phyloP scores from a whole-genome alignment of 2,888 invertebrate genomes.

The Girardia tigrina region DNA sequence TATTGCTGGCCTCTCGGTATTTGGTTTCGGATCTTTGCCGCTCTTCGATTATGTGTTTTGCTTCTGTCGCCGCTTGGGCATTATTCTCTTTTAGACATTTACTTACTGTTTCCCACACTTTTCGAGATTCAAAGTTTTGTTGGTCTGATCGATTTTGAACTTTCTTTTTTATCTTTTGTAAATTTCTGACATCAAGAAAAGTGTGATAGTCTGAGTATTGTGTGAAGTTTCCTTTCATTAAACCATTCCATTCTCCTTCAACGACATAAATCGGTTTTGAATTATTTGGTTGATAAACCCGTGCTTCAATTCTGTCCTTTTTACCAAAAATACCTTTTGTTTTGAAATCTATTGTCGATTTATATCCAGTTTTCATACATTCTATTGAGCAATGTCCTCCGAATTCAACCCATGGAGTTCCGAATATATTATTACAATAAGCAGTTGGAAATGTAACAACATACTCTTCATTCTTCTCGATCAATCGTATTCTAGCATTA shows the following conservation, averaged over 20 bases:
- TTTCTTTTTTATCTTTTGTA: background rate
- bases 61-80: background rate
- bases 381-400: background rate
- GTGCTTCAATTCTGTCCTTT: conserved; percentile 1
- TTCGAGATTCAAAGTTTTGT: background rate
- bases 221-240: background rate
- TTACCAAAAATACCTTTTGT: background rate
- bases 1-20: background rate
- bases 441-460: conserved; percentile 90
- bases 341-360: background rate
- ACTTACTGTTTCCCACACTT: background rate
- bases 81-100: background rate
- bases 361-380: background rate
- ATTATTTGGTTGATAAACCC: background rate
- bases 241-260: conserved; percentile 10
- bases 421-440: conserved; percentile 61
- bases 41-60: background rate
- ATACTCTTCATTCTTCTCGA: conserved; percentile 82
- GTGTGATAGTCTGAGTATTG: background rate
- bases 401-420: background rate
- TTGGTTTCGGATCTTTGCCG: background rate
- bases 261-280: background rate
- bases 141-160: background rate
- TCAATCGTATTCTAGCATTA: conserved; percentile 70
- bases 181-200: background rate